These are phyloP conservation scores for Ursus arctos DNA, from an alignment of 2,113 vertebrate genomes.

Conservation along the genomic window DNA sequence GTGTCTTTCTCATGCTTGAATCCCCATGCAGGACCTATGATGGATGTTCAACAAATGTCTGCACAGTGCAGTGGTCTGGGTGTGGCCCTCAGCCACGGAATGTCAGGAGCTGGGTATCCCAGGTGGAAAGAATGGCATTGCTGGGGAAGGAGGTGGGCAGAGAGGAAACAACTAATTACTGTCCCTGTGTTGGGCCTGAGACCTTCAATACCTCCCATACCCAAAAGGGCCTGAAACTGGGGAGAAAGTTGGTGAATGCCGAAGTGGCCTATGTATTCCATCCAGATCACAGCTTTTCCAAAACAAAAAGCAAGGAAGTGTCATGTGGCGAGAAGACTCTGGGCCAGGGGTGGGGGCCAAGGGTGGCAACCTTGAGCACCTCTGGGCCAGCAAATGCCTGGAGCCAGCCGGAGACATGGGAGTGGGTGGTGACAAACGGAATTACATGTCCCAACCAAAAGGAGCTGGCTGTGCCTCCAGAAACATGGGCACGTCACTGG, in stretches of 20 bases:
- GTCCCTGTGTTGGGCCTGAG: background rate
- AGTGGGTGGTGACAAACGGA: background rate
- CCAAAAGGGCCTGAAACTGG: background rate
- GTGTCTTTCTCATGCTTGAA: background rate
- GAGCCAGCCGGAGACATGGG: background rate
- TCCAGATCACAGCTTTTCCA: background rate
- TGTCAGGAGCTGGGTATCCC: background rate
- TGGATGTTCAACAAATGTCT: background rate
- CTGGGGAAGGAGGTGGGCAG: too few relatives aligned
- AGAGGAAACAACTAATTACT: background rate
- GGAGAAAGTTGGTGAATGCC: background rate
- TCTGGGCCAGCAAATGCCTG: background rate
- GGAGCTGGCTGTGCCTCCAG: background rate
- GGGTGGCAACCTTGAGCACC: background rate
- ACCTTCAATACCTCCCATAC: background rate
- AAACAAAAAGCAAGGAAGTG: background rate
- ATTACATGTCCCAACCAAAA: background rate
- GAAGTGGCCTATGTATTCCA: background rate
- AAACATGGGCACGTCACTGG: rapidly evolving
- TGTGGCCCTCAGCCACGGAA: rapidly evolving
- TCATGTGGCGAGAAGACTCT: background rate
- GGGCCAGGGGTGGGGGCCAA: too few relatives aligned
- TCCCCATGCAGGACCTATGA: rapidly evolving
- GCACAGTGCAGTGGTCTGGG: rapidly evolving
- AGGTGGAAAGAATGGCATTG: background rate